phyloP scores from a whole-genome alignment of 2,888 invertebrate species.

The Pherbina coryleti region DNA sequence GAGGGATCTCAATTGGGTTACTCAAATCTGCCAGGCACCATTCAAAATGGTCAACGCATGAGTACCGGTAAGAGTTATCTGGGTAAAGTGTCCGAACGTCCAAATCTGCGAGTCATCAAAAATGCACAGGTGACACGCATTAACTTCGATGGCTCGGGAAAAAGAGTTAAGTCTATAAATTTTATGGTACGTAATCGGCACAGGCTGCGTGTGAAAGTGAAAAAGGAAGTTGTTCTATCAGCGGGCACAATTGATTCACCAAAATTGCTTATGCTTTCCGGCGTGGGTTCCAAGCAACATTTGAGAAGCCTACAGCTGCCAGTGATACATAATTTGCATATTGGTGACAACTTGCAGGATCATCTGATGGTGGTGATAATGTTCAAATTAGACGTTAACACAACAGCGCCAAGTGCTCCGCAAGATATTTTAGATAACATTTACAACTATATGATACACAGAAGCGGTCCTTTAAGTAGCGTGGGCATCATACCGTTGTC shows the following conservation, averaged over 20 bases:
- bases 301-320: conserved; percentile 51
- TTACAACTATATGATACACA: conserved; percentile 71
- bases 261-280: conserved; percentile 60
- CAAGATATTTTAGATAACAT: conserved; percentile 57
- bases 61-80: conserved; percentile 81
- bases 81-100: conserved; percentile 69
- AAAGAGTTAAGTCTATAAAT: conserved; percentile 69
- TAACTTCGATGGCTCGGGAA: conserved; percentile 68
- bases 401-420: conserved; percentile 50
- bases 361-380: conserved; percentile 74
- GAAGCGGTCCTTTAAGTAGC: conserved; percentile 70
- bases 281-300: conserved; percentile 54
- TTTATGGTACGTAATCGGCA: conserved; percentile 70
- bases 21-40: conserved; percentile 69
- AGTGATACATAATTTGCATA: conserved; percentile 59
- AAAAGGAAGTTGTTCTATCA: conserved; percentile 56
- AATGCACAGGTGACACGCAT: conserved; percentile 72
- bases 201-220: conserved; percentile 46
- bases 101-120: conserved; percentile 73
- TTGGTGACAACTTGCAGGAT: conserved; percentile 84
- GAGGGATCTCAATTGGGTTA: conserved; percentile 70
- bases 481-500: conserved; percentile 69
- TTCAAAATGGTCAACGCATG: conserved; percentile 77
- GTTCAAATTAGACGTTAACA: conserved; percentile 65
- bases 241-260: conserved; percentile 56